Evolutionary conservation across 2,797 vertebrate species (phyloP).

Genomic region (Cercopithecus diana): DNA sequence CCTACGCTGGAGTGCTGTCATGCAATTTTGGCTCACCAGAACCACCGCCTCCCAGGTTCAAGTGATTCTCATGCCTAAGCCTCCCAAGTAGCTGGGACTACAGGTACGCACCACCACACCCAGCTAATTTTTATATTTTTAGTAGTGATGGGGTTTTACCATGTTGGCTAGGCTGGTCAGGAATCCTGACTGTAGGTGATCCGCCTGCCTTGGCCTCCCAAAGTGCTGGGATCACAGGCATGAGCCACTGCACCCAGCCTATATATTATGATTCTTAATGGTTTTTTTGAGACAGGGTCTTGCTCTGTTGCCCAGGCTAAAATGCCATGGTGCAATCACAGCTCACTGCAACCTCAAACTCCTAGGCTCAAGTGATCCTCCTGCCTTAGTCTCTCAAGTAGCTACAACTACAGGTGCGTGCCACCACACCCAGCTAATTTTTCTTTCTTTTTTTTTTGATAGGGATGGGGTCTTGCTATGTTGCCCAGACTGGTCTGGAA

Average conservation of each 20-base stretch:
- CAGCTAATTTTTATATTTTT: background rate
- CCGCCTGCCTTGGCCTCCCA: background rate
- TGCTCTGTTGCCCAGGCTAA: background rate
- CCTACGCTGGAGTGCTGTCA: background rate
- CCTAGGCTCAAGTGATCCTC: background rate
- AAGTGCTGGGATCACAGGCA: background rate
- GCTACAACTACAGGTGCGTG: background rate
- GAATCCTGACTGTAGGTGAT: background rate
- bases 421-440: background rate
- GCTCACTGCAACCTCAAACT: background rate
- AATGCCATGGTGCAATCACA: background rate
- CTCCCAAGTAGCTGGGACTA: background rate
- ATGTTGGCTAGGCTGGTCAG: background rate
- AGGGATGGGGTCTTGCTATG: background rate
- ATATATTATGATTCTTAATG: background rate
- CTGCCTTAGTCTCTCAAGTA: background rate
- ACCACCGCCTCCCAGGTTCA: background rate
- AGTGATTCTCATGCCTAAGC: background rate
- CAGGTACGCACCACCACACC: background rate
- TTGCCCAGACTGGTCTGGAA: background rate
- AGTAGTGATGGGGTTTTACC: background rate
- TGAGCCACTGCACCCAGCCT: background rate
- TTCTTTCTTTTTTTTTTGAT: background rate
- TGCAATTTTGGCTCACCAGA: background rate
- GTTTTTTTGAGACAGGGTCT: background rate